Base-by-base conservation (phyloP, 2,888 invertebrate genomes). In the Andricus curvator region DNA sequence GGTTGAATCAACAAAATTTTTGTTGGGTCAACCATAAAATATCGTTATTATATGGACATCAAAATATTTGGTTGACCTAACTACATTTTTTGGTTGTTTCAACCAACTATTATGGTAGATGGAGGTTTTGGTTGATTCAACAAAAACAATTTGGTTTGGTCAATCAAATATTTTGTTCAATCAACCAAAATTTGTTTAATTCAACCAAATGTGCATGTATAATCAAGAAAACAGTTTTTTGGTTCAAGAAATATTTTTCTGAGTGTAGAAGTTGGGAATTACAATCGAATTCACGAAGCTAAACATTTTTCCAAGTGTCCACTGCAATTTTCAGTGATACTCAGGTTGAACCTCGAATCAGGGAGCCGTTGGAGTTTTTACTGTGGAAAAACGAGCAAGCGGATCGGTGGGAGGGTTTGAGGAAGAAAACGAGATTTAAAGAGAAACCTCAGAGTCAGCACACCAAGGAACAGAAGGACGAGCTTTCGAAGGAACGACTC, bases 391-490 rank as follows among this genome's bases (percentile, higher is more conserved):
- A 83, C 77, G 81, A 82, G 81, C 68, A 60, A 80, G 60, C 70
- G 62, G 56, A 66, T 84, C 48, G 22, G 22, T 77, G 79, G 81
- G 83, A 60, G 70, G 67, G 65, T 67, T 78, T 78, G 37, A 79
- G 80, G 78, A 82, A 56, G 60, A 78, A 78, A 67, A 41, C 66
- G 51, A 68, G 62, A 77, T 81, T 79, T 65, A 81, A 62, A 83
- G 80, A 81, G 86, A 89, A 89, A 88, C 78, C 84, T 85, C 87
- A 33, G 80, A 85, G 89, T 90, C 90, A 90, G 90, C 88, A 87
- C 82, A 80, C 82, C 85, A 83, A 83, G 85, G 84, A 85, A 84
- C 86, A 80, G 84, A 83, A 74, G 74, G 76, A 76, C 83, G 85
- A 84, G 85, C 84, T 86, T 89, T 89, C 87, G 86, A 85, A 80